Base-by-base conservation (phyloP, 1,140 invertebrate species). In the Hirudo medicinalis region DNA sequence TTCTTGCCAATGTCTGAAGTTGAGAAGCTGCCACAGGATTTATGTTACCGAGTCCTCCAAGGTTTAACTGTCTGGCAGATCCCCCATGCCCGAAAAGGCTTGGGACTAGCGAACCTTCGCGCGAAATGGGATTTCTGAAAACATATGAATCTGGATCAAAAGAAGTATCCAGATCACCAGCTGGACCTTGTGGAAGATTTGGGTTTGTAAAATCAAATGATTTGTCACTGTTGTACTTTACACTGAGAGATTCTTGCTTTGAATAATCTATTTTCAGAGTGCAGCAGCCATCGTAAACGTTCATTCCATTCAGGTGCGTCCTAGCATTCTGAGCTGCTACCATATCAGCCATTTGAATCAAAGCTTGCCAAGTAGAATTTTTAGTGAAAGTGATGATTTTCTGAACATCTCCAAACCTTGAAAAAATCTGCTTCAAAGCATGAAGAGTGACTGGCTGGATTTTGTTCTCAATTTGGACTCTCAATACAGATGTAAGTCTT, bases 341-440 rank as follows among this genome's bases (percentile, higher is more conserved):
- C 22, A 22, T 2, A 11, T 63, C 29, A 13, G 22, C 11, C 57
- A 63, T 63, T 20, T 63, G 22, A 32, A 63, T 32, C 22, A 63
- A 32, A 63, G 57, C 57, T 2, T 63, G 11, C 57, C 57, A 63
- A 25, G 29, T 63, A 13, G 57, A 63, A n/a, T 63, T 63, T n/a
- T 63, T 63, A 63, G 13, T n/a, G 29, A 63, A 63, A 22, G 57
- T 63, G 22, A 63, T 15, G 11, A 63, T 63, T n/a, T 63, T 63
- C 29, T 25, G 57, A 32, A 63, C 57, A n/a, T 63, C 57, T n/a
- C 57, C 57, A n/a, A 15, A 32, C 22, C 11, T 32, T 25, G 57
- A 63, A 63, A 63, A 63, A 63, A 63, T 63, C 19, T 63, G 57
- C 29, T 63, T 63, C 57, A 63, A 63, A 63, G 57, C 19, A 2